These are phyloP conservation scores for Leuciscus idus DNA, from an alignment of 2,113 vertebrate genomes.

Conservation along the genomic window DNA sequence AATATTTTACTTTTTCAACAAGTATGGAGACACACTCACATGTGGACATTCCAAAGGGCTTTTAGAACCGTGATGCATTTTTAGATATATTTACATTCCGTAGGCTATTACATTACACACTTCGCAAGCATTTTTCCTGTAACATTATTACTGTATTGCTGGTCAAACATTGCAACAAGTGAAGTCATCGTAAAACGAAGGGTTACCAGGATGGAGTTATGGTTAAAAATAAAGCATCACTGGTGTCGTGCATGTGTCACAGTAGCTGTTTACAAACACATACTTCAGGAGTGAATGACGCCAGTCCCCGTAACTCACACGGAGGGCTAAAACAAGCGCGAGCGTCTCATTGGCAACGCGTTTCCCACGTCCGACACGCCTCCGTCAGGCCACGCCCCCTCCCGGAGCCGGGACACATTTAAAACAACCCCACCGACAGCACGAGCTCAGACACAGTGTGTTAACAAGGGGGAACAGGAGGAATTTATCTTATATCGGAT, in stretches of 20 bases:
- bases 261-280: conserved; percentile 71
- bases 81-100: background rate
- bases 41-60: background rate
- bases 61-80: background rate
- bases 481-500: background rate
- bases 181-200: conserved; percentile 7
- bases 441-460: background rate
- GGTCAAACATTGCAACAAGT: background rate
- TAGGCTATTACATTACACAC: background rate
- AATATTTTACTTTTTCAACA: background rate
- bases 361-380: conserved; percentile 13
- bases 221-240: conserved; percentile 62
- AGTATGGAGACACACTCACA: background rate
- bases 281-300: conserved; percentile 53
- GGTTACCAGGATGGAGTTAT: conserved; percentile 17
- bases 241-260: conserved; percentile 49
- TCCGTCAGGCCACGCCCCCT: conserved; percentile 62
- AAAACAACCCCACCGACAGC: conserved; percentile 58
- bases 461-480: background rate
- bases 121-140: background rate
- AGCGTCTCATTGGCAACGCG: background rate
- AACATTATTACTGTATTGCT: background rate
- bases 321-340: conserved; percentile 45
- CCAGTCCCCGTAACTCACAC: conserved; percentile 57
- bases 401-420: conserved; percentile 47